Evolutionary conservation across 2,797 vertebrate genomes (phyloP).

Genomic region (Catamblyrhynchus diadema): DNA sequence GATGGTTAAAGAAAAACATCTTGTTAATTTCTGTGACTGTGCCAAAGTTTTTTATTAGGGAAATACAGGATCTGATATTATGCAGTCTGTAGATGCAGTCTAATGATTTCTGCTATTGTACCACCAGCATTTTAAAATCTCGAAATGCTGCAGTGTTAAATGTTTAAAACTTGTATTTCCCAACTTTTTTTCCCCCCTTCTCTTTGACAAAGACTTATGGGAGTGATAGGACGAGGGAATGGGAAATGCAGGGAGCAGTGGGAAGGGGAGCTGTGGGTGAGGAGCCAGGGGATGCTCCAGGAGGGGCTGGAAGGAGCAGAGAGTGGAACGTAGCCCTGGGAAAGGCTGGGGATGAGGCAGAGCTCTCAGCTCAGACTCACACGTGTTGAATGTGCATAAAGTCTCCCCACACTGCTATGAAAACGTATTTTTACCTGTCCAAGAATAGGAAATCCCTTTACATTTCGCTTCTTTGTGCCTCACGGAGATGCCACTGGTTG

Average conservation of each 20-base stretch:
- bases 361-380: background rate
- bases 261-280: background rate
- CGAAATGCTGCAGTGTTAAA: background rate
- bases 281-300: background rate
- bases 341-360: background rate
- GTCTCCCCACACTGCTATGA: background rate
- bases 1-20: background rate
- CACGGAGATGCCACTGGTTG: background rate
- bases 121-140: background rate
- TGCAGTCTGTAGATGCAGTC: background rate
- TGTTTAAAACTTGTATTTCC: background rate
- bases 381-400: background rate
- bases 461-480: background rate
- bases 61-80: background rate
- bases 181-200: fast-evolving
- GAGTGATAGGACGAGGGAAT: background rate
- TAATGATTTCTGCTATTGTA: background rate
- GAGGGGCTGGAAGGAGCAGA: background rate
- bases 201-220: background rate
- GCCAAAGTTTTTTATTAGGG: background rate
- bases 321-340: background rate
- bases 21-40: background rate
- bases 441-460: background rate
- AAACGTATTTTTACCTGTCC: background rate
- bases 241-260: background rate